Conservation (phyloP, 2,113 vertebrate species). For the Brachirus orientalis region DNA sequence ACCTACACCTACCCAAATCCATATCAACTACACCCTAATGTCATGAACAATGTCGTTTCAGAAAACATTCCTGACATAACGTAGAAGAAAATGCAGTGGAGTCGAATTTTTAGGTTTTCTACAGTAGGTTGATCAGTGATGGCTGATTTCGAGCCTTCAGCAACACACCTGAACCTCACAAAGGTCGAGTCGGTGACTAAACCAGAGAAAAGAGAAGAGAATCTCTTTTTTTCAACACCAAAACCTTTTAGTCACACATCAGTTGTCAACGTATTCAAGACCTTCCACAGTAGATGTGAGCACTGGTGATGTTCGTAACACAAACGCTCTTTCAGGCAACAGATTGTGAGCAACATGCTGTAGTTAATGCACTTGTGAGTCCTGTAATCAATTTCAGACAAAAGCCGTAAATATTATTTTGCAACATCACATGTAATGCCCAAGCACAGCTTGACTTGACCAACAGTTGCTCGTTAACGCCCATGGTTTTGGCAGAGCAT, state of each 20-base stretch:
- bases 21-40: too few relatives aligned
- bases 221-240: not conserved
- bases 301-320: not conserved
- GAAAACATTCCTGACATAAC: too few relatives aligned
- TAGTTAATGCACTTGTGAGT: slow-evolving; percentile 12
- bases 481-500: slow-evolving; percentile 63
- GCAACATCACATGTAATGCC: slow-evolving; percentile 20
- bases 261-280: not conserved
- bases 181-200: not conserved
- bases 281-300: too few relatives aligned
- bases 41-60: too few relatives aligned
- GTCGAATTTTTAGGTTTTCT: too few relatives aligned
- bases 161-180: not conserved
- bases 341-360: slow-evolving; percentile 18
- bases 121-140: not conserved
- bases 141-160: not conserved
- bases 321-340: slow-evolving; percentile 6
- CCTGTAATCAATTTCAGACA: slow-evolving; percentile 21
- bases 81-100: too few relatives aligned
- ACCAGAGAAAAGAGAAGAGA: not conserved
- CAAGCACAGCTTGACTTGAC: slow-evolving; percentile 53
- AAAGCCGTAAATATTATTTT: slow-evolving; percentile 31
- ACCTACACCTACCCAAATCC: too few relatives aligned
- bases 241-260: not conserved
- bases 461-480: slow-evolving; percentile 64